Percentiles rank a stretch among this genome's conserved stretches.
Evolutionary conservation across 2,888 invertebrate species (phyloP).

Genomic region (Philopedon plagiatum): DNA sequence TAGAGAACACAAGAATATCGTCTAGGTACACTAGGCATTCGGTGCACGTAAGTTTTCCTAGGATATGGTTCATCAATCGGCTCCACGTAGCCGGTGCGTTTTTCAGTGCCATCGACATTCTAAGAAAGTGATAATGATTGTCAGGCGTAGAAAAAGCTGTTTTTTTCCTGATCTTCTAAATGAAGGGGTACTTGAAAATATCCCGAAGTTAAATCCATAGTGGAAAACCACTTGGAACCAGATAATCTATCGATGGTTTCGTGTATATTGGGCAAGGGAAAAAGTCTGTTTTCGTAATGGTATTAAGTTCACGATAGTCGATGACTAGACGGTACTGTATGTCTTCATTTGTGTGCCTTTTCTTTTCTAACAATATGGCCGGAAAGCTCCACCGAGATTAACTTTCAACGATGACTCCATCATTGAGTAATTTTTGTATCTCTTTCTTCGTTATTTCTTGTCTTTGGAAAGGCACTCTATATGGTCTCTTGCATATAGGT

Average conservation of each 20-base stretch:
- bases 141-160: conserved; percentile 55
- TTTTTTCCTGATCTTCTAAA: conserved; percentile 47
- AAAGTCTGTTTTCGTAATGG: conserved; percentile 48
- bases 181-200: conserved; percentile 57
- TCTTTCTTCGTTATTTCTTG: conserved; percentile 15
- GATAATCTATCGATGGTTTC: conserved; percentile 56
- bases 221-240: too few species aligned
- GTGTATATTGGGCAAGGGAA: conserved; percentile 54
- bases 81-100: conserved; percentile 61
- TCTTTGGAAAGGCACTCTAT: conserved; percentile 20
- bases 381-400: conserved; percentile 61
- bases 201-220: conserved; percentile 46
- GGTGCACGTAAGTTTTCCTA: conserved; percentile 54
- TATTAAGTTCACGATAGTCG: conserved; percentile 51
- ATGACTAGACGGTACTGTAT: conserved; percentile 49
- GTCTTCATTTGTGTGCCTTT: conserved; percentile 42
- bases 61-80: conserved; percentile 58
- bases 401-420: conserved; percentile 41
- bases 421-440: conserved; percentile 16
- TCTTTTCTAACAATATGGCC: conserved; percentile 60
- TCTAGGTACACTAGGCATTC: conserved; percentile 48
- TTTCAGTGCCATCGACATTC: conserved; percentile 59
- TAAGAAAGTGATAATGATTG: conserved; percentile 54
- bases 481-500: conserved; percentile 17
- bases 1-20: conserved; percentile 48